phyloP scores from a whole-genome alignment of 2,797 vertebrate species.

The Cirrhinus molitorella region DNA sequence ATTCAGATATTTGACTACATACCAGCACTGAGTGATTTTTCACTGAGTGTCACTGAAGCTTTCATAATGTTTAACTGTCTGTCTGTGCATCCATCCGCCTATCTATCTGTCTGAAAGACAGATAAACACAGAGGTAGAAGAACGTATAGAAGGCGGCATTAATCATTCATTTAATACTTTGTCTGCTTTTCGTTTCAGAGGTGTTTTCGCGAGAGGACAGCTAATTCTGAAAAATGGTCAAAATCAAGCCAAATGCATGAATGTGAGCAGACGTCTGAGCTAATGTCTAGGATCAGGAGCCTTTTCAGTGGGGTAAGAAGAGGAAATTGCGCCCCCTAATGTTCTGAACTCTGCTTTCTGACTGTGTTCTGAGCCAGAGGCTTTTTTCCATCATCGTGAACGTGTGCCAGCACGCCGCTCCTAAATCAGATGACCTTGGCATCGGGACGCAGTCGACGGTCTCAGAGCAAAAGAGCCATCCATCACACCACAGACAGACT shows the following conservation, averaged over 20 bases:
- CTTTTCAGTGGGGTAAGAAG: constrained; percentile 12
- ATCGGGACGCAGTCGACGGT: constrained; percentile 16
- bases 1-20: constrained; percentile 14
- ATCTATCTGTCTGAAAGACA: background rate
- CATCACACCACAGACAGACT: constrained; percentile 47
- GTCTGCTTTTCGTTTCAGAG: constrained; percentile 12
- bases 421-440: constrained; percentile 33
- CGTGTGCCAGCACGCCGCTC: constrained; percentile 21
- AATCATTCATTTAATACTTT: background rate
- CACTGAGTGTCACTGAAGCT: background rate
- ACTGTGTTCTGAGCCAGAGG: constrained; percentile 10
- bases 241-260: constrained; percentile 22
- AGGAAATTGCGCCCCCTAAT: constrained; percentile 53
- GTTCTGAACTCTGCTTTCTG: constrained; percentile 16
- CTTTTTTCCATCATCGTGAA: constrained; percentile 22
- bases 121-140: background rate
- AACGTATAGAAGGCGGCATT: background rate
- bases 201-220: constrained; percentile 12
- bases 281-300: constrained; percentile 29
- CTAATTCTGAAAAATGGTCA: constrained; percentile 14
- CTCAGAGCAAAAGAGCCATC: constrained; percentile 38
- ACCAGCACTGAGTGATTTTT: background rate
- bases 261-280: constrained; percentile 8
- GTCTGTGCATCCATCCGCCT: background rate
- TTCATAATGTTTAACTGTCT: background rate